Evolutionary conservation across 2,113 vertebrate genomes (phyloP), one percentile per base, ranked within the genome.

Genomic region (Oplegnathus fasciatus): DNA sequence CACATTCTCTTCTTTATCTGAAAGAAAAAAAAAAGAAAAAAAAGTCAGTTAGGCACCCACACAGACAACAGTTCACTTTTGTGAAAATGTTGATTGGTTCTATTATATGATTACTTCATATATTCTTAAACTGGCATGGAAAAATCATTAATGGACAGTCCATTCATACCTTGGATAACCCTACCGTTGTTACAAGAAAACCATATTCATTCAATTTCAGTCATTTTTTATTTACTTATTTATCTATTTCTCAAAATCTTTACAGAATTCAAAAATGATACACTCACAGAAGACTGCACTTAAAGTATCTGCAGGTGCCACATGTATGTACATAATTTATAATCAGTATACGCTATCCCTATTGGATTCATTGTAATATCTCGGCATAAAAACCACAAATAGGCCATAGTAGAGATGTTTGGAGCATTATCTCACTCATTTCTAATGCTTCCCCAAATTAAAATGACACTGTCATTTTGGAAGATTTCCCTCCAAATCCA

Each of bases 1-100:
- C 67, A 82, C 83, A 10, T 61, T 80, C 1, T 84, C 85, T 67
- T 93, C 91, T 76, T 85, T 67, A 71, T 86, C 94, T 95, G 65
- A 22, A 79, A 58, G 37, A 80, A 44, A 10, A 48, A 20, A 18
- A 69, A 9, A 17, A 48, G 18, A 48, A 0, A 28, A 30, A 3
- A 42, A 46, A 5, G 55, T 52, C 24, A 66, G 30, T 71, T 44
- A 32, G 37, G 1, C 1, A 20, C 13, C 2, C 1, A 37, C 30
- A 70, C 18, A 50, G 13, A 6, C 32, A 72, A 18, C 57, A 69
- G 2, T 24, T 52, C 60, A n/a, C 74, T 28, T 73, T 30, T 5
- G 6, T n/a, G 6, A 66, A 18, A 52, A 22, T 52, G 9, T 15
- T 52, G 14, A 40, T 6, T 28, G 18, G 42, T 24, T 60, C 4